Conservation (phyloP, 2,888 invertebrate genomes). For the Trichogramma evanescens region DNA sequence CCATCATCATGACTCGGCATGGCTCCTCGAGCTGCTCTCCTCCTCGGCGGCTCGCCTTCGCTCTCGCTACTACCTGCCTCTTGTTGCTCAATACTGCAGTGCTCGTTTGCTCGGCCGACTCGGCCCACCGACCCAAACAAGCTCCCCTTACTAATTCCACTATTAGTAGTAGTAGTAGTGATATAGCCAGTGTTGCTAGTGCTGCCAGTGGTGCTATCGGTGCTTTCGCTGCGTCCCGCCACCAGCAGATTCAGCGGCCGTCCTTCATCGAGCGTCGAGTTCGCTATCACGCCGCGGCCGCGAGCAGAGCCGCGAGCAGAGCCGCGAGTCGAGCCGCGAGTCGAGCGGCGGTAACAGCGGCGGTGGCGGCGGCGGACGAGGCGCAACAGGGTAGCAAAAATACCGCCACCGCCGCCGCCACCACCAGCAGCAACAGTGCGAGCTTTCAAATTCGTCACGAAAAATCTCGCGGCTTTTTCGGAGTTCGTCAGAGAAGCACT, state of each 20-base stretch:
- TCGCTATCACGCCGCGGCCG: not conserved
- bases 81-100: too few relatives aligned
- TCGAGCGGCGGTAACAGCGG: not conserved
- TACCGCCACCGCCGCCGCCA: not conserved
- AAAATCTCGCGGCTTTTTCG: constrained; percentile 43
- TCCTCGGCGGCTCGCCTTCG: too few relatives aligned
- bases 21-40: too few relatives aligned
- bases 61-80: too few relatives aligned
- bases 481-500: not conserved
- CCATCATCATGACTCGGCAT: too few relatives aligned
- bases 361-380: constrained; percentile 4
- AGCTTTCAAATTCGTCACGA: constrained; percentile 47
- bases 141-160: too few relatives aligned
- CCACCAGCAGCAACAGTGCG: not conserved
- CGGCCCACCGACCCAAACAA: too few relatives aligned
- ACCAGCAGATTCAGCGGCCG: constrained; percentile 38
- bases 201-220: not conserved
- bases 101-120: too few relatives aligned
- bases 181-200: not conserved
- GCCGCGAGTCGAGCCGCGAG: constrained; percentile 1
- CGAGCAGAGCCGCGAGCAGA: not conserved
- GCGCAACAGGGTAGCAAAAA: constrained; percentile 5
- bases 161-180: too few relatives aligned
- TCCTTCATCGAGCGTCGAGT: constrained; percentile 38
- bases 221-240: constrained; percentile 26